Evolutionary conservation across 2,797 vertebrate species (phyloP), one percentile per base, ranked within the genome.

Genomic region (Lophotriccus pileatus): DNA sequence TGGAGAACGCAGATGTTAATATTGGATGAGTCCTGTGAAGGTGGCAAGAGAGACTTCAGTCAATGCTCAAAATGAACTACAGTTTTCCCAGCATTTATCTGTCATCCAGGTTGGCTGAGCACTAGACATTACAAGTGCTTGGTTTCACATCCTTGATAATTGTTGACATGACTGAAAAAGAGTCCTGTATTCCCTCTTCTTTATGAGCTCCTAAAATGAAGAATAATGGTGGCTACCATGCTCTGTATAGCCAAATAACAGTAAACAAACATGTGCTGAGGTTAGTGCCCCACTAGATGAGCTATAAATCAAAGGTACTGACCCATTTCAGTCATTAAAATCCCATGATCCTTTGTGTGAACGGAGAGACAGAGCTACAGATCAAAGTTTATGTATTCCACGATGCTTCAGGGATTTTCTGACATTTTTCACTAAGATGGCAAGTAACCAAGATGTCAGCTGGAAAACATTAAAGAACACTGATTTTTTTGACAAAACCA

Each of bases 371-470:
- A 87, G 74, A 91, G 16, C n/a, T 74, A n/a, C n/a, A 30, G 73
- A 86, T 87, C 83, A 84, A 93, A 88, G 53, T 72, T 70, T 70
- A n/a, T 44, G 9, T 67, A 75, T 69, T 85, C 70, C 39, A 44
- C 12, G 52, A 19, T 76, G 87, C 91, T 94, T 84, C 67, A 67
- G 87, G 89, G 73, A 79, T n/a, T 73, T 93, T 86, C 78, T 90
- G 79, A 88, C 41, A 93, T 93, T 96, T 95, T 91, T 92, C 73
- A 59, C 49, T 56, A 52, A 66, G 62, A 87, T 46, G 37, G 34
- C 74, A 92, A 84, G 28, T 62, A 89, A 73, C 44, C 17, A 90
- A 84, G 56, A 78, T n/a, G 69, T 88, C 79, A 93, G 52, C 39
- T 67, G 34, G 47, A 72, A 93, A 89, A 9, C 55, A 81, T 66